phyloP scores from a whole-genome alignment of 2,888 invertebrate species.

The Aporophyla lueneburgensis region DNA sequence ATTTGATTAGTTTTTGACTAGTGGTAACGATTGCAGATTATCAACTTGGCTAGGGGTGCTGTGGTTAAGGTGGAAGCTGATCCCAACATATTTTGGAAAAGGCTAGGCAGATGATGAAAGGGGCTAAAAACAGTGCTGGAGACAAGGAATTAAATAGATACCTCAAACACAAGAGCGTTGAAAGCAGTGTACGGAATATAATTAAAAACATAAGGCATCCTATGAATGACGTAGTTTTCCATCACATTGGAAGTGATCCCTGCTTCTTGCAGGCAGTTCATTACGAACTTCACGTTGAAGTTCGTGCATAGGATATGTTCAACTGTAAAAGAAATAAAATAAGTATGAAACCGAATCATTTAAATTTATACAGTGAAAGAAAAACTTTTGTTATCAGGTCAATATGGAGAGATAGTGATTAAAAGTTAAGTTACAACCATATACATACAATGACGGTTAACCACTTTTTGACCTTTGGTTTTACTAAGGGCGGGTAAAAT shows the following conservation, averaged over 20 bases:
- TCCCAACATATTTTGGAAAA: rapidly evolving
- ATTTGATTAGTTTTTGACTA: no score
- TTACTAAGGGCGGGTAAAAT: no score
- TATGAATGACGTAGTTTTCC: constrained; percentile 57
- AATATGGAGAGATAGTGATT: no score
- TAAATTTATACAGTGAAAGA: background rate
- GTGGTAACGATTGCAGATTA: no score
- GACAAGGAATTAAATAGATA: constrained; percentile 38
- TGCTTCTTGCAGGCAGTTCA: constrained; percentile 64
- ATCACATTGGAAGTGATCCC: constrained; percentile 53
- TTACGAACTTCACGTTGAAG: constrained; percentile 66
- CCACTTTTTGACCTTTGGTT: no score
- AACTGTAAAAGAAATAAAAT: constrained; percentile 67
- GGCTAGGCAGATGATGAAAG: background rate
- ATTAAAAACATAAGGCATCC: constrained; percentile 64
- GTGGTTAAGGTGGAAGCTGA: no score
- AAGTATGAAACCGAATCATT: background rate
- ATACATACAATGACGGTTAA: no score
- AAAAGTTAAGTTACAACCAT: no score
- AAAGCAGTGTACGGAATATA: constrained; percentile 54
- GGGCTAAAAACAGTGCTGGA: no score
- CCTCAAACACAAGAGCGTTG: constrained; percentile 61
- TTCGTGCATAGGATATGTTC: constrained; percentile 70
- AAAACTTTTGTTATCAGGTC: no score
- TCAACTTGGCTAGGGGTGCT: no score